Base-by-base conservation (phyloP, 2,797 vertebrate species). In the Betta splendens region DNA sequence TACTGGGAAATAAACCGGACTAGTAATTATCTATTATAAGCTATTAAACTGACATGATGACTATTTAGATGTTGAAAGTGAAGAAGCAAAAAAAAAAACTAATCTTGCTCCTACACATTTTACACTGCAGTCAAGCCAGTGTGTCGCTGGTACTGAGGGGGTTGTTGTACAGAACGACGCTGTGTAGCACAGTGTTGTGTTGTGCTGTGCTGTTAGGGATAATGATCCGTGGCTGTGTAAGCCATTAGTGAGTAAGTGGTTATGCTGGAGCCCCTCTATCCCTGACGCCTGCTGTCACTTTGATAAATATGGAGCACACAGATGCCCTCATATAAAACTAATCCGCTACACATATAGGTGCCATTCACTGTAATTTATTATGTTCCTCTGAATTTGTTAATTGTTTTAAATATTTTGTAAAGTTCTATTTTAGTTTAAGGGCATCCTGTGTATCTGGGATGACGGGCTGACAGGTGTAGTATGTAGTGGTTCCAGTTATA, bases 191-290 rank as follows among this genome's bases (percentile, higher is more conserved):
- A 11, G 49, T 43, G 67, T 42, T 59, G 73, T 49, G 71, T n/a
- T 72, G 77, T 55, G 73, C 52, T 49, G 64, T 45, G 59, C 80
- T 86, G 83, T 64, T 68, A 79, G 75, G 79, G 81, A 89, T 91
- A 91, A 92, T 90, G 90, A 92, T 89, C 85, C 90, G 54, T 91
- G 77, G 69, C 80, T 84, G 67, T 87, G 84, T 87, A 84, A 84
- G 84, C 84, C 84, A 89, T 92, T 89, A 92, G 85, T 87, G 89
- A 81, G 72, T 84, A 85, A 87, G 84, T 78, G 81, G 83, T 90
- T 87, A 82, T 83, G 84, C 77, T 82, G 83, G 80, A 84, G 82
- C 73, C 66, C 72, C 78, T 76, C 83, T 79, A 79, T 89, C 79
- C 77, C 76, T 86, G 80, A 87, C 63, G 75, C 84, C 87, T 79